A percentile compares a stretch with the other conserved stretches of the same genome.
Conservation (phyloP, 2,888 invertebrate genomes). For the Ariolimax columbianus region DNA sequence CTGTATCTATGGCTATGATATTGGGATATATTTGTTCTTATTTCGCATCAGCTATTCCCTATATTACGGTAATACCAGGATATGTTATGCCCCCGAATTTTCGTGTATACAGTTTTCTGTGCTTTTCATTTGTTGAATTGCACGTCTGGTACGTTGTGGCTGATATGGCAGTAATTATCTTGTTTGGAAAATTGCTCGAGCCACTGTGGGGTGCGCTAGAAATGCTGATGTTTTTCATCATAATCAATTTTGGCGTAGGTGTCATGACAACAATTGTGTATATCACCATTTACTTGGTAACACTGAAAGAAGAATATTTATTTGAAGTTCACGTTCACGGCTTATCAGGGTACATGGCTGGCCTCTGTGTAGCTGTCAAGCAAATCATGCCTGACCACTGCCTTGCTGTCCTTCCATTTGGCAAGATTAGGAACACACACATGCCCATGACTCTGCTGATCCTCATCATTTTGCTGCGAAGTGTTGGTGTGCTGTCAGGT, state of each 20-base stretch:
- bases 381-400: constrained; percentile 98
- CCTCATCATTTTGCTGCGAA: constrained; percentile 88
- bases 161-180: constrained; percentile 93
- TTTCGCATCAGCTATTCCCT: constrained; percentile 86
- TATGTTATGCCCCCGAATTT: constrained; percentile 90
- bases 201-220: constrained; percentile 96
- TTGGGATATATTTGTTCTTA: constrained; percentile 93
- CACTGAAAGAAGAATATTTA: constrained; percentile 89
- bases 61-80: constrained; percentile 89
- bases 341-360: constrained; percentile 91
- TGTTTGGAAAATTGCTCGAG: constrained; percentile 96
- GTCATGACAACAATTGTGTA: constrained; percentile 92
- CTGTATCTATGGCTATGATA: constrained; percentile 91
- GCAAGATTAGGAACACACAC: constrained; percentile 88
- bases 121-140: constrained; percentile 95
- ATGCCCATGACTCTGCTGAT: constrained; percentile 91
- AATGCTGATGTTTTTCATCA: constrained; percentile 94
- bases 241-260: constrained; percentile 94
- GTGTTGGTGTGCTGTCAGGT: constrained; percentile 90
- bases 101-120: constrained; percentile 90
- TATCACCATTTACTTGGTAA: constrained; percentile 91
- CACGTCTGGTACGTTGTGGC: constrained; percentile 96
- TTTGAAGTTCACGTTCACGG: constrained; percentile 96
- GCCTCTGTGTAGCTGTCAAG: constrained; percentile 95
- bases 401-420: constrained; percentile 92